Percentiles rank a stretch among this genome's conserved stretches.
These are phyloP conservation scores for Melipona bicolor DNA, from an alignment of 2,888 invertebrate genomes.

Conservation along the genomic window DNA sequence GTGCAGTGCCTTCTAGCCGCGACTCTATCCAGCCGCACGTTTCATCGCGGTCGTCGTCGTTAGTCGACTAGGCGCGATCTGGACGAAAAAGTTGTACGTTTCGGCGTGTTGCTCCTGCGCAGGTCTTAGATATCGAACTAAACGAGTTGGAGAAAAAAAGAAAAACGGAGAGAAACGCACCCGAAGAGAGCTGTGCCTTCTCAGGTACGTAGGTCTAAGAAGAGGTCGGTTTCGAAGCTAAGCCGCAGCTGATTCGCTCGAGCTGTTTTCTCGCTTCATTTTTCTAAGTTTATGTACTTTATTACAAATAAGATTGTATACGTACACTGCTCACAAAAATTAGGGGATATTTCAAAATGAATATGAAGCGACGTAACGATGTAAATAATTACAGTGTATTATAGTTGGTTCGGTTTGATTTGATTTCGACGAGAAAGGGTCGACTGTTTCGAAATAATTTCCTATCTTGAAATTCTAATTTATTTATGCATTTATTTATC, in stretches of 20 bases:
- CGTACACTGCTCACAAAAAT: too few relatives aligned
- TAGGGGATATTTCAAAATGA: too few relatives aligned
- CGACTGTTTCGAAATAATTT: too few relatives aligned
- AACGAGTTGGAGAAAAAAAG: too few relatives aligned
- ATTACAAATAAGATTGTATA: too few relatives aligned
- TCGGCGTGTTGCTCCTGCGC: neutral
- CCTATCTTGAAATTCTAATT: too few relatives aligned
- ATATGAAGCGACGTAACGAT: too few relatives aligned
- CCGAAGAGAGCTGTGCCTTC: constrained; percentile 8
- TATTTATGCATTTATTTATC: too few relatives aligned
- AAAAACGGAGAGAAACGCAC: neutral
- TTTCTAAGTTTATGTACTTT: too few relatives aligned
- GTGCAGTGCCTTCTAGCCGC: constrained; percentile 9
- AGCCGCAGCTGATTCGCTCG: neutral
- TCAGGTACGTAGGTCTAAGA: constrained; percentile 37
- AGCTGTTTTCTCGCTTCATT: neutral
- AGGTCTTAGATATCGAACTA: neutral
- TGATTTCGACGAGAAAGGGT: too few relatives aligned
- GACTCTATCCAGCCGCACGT: constrained; percentile 13
- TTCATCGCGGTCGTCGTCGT: constrained; percentile 31
- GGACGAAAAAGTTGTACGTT: neutral
- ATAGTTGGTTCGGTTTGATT: too few relatives aligned
- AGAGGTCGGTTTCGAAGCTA: neutral
- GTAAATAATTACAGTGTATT: too few relatives aligned
- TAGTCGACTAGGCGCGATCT: constrained; percentile 11